A percentile compares a stretch with the other conserved stretches of the same genome.
These are phyloP conservation scores for Amphipyra berbera DNA, from an alignment of 2,888 invertebrate species.

Conservation along the genomic window DNA sequence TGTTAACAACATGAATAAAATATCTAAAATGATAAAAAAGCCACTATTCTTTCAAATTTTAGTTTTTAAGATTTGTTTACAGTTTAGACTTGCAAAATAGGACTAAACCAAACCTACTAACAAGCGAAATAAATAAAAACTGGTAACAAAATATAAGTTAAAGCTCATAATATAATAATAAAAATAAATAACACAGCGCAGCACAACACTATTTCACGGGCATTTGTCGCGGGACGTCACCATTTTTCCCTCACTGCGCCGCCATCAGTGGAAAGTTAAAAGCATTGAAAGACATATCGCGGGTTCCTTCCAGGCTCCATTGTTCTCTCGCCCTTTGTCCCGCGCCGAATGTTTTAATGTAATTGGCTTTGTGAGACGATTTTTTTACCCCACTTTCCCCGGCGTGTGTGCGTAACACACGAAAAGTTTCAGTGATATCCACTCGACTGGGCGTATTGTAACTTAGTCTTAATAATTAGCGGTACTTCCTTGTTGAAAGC, in stretches of 20 bases:
- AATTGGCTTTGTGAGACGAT: constrained; percentile 87
- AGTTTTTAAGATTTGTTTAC: no score
- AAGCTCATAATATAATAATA: background rate
- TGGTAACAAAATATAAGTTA: no score
- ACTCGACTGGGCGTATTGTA: constrained; percentile 56
- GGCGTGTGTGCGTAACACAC: constrained; percentile 61
- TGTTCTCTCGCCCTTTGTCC: constrained; percentile 88
- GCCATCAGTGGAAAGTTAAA: constrained; percentile 89
- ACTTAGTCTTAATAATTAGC: constrained; percentile 54
- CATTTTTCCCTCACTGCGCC: constrained; percentile 83
- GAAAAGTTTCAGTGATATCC: constrained; percentile 65
- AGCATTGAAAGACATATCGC: constrained; percentile 90
- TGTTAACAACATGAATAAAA: no score
- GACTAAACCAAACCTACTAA: no score
- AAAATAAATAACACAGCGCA: constrained; percentile 11
- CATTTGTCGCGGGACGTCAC: constrained; percentile 88
- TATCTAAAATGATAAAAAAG: no score
- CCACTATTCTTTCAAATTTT: no score
- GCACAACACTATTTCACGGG: constrained; percentile 79
- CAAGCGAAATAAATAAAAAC: no score
- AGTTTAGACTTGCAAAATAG: no score
- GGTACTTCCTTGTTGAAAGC: constrained; percentile 21
- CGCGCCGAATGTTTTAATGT: constrained; percentile 89
- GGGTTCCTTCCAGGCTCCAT: constrained; percentile 84
- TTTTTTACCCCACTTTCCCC: constrained; percentile 75